Percentiles rank a stretch among this genome's conserved stretches.
Evolutionary conservation across 2,888 invertebrate genomes (phyloP).

Genomic region (Epinotia ramella): DNA sequence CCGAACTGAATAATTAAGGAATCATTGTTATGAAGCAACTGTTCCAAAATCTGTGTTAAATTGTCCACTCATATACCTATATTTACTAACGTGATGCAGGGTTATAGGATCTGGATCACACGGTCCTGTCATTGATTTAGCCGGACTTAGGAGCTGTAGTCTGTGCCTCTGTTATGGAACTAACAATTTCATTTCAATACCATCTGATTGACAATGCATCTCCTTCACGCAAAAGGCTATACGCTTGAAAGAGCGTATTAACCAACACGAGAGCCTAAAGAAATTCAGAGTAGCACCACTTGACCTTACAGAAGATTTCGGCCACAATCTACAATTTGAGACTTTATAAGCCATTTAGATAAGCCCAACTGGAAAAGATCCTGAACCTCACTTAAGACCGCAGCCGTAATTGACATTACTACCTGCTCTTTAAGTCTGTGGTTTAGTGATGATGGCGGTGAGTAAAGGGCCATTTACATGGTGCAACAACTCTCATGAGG

Average conservation of each 20-base stretch:
- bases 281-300: too few species aligned
- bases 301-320: too few species aligned
- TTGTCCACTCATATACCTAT: conserved; percentile 31
- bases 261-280: too few species aligned
- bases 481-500: too few species aligned
- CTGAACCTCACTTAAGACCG: not conserved
- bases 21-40: conserved; percentile 10
- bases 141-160: conserved; percentile 15
- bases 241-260: too few species aligned
- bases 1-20: not conserved
- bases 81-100: conserved; percentile 30
- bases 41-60: not conserved
- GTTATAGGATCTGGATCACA: conserved; percentile 31
- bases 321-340: too few species aligned
- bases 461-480: too few species aligned
- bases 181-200: not conserved
- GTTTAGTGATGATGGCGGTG: not conserved
- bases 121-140: conserved; percentile 27
- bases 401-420: not conserved
- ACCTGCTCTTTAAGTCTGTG: not conserved
- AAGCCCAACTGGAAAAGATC: too few species aligned
- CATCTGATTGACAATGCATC: too few species aligned
- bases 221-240: too few species aligned
- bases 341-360: too few species aligned
- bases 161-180: not conserved